Evolutionary conservation across 2,888 invertebrate genomes (phyloP), one percentile per base, ranked within the genome.

Genomic region (Agonopterix heracliana): DNA sequence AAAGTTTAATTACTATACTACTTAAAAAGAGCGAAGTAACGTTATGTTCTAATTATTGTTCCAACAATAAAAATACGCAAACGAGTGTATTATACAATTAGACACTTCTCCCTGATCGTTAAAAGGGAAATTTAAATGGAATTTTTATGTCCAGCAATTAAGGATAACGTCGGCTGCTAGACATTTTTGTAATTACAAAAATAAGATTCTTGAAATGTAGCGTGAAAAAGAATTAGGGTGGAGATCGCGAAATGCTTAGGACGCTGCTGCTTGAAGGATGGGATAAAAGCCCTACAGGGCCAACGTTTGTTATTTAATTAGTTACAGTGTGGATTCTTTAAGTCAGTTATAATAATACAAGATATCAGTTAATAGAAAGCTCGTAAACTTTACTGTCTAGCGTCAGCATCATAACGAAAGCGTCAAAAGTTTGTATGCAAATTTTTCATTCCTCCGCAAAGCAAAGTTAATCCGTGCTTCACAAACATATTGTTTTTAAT

Each of bases 81-180:
- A 88, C 87, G 88, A 88, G 88, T 88, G 81, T 88, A 88, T 88
- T 88, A 88, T 88, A 85, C 87, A 88, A 88, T 88, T 87, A 88
- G 87, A 84, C 85, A 86, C 85, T 82, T 84, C 81, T 82, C 85
- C 82, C 71, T 68, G 83, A 87, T 87, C 84, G 86, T 87, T 87
- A 88, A 88, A 89, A 88, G 80, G 89, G 85, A 89, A 89, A 89
- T 88, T 89, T 88, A 85, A 89, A 89, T 89, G 89, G 89, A 89
- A 89, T 89, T 89, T 89, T 89, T 89, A 89, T 88, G 88, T 88
- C 81, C 85, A 85, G 85, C 86, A 88, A 87, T 88, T 88, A 88
- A 88, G 88, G 87, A 87, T 86, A 88, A 87, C 82, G 87, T 84
- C 79, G 84, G 80, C 84, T 83, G 82, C 82, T 85, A 85, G 87